Base-by-base conservation (phyloP, 2,113 vertebrate species). In the Alligator sinensis region DNA sequence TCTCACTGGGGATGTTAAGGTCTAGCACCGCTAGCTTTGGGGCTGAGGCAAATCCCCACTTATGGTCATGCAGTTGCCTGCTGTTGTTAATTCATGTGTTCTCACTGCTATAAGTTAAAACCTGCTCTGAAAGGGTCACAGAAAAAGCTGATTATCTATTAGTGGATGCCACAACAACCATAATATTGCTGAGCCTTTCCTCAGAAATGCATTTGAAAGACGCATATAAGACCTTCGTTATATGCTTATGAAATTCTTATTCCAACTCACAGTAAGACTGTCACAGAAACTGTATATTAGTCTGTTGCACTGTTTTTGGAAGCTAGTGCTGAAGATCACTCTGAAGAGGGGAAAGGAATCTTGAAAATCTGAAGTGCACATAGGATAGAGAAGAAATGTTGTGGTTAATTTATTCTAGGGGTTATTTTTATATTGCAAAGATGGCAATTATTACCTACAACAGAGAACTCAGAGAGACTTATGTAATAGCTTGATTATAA, bases 61-160 rank as follows among this genome's bases (percentile, higher is more conserved):
- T 93, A 82, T 62, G 89, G 34, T 93, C 85, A 93, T 80, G 59
- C 57, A 92, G 61, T 64, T 94, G 15, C 25, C 87, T 55, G 87
- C 77, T 82, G 77, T 59, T 58, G 24, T 28, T 27, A 1, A 47
- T 47, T 47, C 47, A 47, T 47, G 47, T 47, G 47, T 47, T 47
- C 47, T 47, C 47, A 47, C 47, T 2, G 47, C 47, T 47, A 9
- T 9, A 74, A 47, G 34, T 47, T 74, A 47, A 74, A 47, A 22
- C 47, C 70, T 47, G 47, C 34, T 47, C 34, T 47, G 70, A 74
- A 74, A 74, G 34, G 34, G 21, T 38, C 15, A 22, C 22, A 19
- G 28, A 12, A 34, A 66, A 70, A 34, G 30, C 13, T 70, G 68
- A 38, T 34, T 4, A 11, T 70, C n/a, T 70, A 70, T 22, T 11